Percentiles rank a stretch among this genome's conserved stretches.
Evolutionary conservation across 1,140 invertebrate genomes (phyloP).

Genomic region (Penaeus vannamei): DNA sequence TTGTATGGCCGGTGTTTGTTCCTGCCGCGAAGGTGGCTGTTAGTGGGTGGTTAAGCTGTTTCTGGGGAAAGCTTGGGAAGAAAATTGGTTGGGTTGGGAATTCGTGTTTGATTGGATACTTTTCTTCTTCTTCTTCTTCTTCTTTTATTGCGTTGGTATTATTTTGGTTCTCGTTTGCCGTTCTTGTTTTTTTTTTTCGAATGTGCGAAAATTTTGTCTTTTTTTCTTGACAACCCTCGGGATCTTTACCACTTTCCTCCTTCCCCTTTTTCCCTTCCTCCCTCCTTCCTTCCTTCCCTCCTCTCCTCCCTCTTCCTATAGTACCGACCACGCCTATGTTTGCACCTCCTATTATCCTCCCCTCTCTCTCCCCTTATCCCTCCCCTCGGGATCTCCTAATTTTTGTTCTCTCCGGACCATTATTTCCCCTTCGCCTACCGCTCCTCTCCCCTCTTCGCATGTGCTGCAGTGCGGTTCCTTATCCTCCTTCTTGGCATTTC

Average conservation of each 20-base stretch:
- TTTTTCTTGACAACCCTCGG: too few species aligned
- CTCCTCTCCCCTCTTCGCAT: not conserved
- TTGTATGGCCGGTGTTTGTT: too few species aligned
- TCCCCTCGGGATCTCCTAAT: not conserved
- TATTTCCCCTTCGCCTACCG: not conserved
- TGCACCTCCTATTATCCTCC: conserved; percentile 5
- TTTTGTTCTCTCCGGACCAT: not conserved
- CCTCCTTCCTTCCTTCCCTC: not conserved
- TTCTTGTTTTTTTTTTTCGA: too few species aligned
- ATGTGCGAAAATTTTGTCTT: too few species aligned
- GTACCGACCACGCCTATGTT: not conserved
- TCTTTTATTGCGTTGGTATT: too few species aligned
- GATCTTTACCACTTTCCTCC: not conserved
- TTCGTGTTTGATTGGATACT: too few species aligned
- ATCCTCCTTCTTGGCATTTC: not conserved
- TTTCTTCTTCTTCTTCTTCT: too few species aligned
- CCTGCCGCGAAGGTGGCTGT: too few species aligned
- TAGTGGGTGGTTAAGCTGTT: too few species aligned
- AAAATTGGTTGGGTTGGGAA: too few species aligned
- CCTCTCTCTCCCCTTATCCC: not conserved
- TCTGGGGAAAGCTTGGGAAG: too few species aligned
- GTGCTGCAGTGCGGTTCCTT: not conserved
- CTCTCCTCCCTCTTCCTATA: conserved; percentile 65
- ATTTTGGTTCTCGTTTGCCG: too few species aligned
- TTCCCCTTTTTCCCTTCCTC: not conserved